Conservation (phyloP, 2,797 vertebrate species). For the Sternotherus odoratus region DNA sequence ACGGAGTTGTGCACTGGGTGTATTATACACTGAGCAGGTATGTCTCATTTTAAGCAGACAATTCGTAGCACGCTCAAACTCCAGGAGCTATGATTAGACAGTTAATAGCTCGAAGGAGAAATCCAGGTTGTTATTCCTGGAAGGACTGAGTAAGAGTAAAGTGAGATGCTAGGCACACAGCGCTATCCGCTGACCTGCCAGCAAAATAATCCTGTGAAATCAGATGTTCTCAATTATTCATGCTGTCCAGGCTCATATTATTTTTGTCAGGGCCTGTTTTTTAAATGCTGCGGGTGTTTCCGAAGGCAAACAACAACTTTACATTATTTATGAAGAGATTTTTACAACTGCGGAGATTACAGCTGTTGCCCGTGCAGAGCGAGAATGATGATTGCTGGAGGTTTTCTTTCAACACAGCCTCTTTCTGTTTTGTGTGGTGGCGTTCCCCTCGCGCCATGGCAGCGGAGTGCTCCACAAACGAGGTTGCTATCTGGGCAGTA, state of each 20-base stretch:
- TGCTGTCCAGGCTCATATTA: conserved; percentile 45
- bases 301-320: conserved; percentile 67
- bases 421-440: background rate
- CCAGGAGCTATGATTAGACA: background rate
- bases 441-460: rapidly evolving
- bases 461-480: background rate
- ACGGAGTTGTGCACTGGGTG: background rate
- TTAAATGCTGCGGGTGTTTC: conserved; percentile 65
- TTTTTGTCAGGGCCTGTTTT: conserved; percentile 56
- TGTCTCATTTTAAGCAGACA: background rate
- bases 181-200: background rate
- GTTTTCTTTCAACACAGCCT: background rate
- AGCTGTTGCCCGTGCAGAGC: conserved; percentile 44
- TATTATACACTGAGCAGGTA: background rate
- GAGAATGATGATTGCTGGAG: background rate
- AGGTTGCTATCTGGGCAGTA: rapidly evolving
- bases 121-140: background rate
- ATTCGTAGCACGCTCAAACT: background rate
- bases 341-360: conserved; percentile 60
- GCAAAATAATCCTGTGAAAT: background rate
- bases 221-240: conserved; percentile 64
- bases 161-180: background rate
- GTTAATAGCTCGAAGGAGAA: rapidly evolving
- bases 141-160: background rate
- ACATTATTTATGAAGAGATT: conserved; percentile 72